Conservation (phyloP, 2,888 invertebrate genomes). For the Phorcus lineatus region DNA sequence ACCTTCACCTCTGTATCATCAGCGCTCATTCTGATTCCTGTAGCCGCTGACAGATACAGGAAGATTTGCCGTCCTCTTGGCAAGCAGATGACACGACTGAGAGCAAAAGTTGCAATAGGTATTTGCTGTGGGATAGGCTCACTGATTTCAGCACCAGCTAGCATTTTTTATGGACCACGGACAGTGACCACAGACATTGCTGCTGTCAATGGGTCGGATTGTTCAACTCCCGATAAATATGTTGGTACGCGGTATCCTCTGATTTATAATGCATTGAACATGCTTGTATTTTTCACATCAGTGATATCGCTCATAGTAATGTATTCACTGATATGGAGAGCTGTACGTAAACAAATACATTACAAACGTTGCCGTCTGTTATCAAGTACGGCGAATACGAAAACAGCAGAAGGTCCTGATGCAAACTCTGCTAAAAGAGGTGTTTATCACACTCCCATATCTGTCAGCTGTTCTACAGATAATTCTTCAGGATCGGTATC, state of each 20-base stretch:
- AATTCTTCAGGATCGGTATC: too few species aligned
- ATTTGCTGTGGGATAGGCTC: constrained; percentile 10
- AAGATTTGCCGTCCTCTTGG: constrained; percentile 29
- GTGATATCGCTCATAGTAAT: constrained; percentile 19
- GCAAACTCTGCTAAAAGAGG: too few species aligned
- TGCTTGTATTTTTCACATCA: constrained; percentile 28
- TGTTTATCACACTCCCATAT: too few species aligned
- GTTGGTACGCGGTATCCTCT: constrained; percentile 43
- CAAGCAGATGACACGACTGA: constrained; percentile 24
- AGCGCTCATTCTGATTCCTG: constrained; percentile 25
- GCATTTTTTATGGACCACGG: constrained; percentile 30
- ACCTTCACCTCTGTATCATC: constrained; percentile 21
- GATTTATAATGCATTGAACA: constrained; percentile 37
- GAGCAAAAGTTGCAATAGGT: constrained; percentile 30
- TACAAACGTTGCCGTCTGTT: neutral
- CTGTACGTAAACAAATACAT: neutral
- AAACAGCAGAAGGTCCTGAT: too few species aligned
- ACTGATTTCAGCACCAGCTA: constrained; percentile 28
- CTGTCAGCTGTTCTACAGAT: too few species aligned
- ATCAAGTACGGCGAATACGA: too few species aligned
- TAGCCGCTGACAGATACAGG: constrained; percentile 35
- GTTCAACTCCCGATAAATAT: constrained; percentile 50
- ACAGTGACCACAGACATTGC: constrained; percentile 21
- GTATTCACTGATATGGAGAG: constrained; percentile 24
- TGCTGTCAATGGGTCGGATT: constrained; percentile 50